Base-by-base conservation (phyloP, 53 echinoderm and acorn worm species). In the Apostichopus leukothele region DNA sequence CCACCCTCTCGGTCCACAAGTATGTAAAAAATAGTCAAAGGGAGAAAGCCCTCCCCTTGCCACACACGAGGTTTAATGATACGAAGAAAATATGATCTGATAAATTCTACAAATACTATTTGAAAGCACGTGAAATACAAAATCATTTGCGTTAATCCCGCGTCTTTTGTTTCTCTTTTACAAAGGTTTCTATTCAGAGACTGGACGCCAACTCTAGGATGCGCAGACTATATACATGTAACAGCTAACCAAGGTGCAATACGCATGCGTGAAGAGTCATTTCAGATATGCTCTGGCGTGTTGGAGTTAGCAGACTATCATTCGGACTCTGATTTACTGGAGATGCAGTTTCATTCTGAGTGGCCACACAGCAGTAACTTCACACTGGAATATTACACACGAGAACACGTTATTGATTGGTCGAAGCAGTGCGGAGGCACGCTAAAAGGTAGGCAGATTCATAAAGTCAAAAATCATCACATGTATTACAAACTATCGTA, bases 391-490 rank as follows among this genome's bases (percentile, higher is more conserved):
- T 76, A 76, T 76, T 76, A 76, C 16, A 76, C 76, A 51, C 26
- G 76, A 7, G 76, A 76, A 76, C 9, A 76, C 76, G 76, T 76
- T 27, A 76, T 76, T 76, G 76, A 76, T 16, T 76, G 76, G 76
- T 25, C 76, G 6, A 76, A 76, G 1, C 9, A 22, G 0, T 76
- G 76, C 27, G 76, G 76, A 76, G 76, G 76, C 76, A 25, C 4
- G 26, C 27, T 76, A 26, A 76, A 76, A 9, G 51, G 76, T 76
- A 50, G 26, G 25, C 26, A 76, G 9, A 76, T 26, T 23, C 27
- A 76, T 25, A 1, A 9, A 23, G 19, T 7, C 7, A 74, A 14
- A 20, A 14, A 21, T 1, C 11, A 74, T 14, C 9, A 1, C 74
- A 74, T 11, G 5, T 74, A 74, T 74, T 74, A 74, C 74, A 9